A percentile compares a stretch with the other conserved stretches of the same genome.
Evolutionary conservation across 2,113 vertebrate species (phyloP).

Genomic region (Strigops habroptila): DNA sequence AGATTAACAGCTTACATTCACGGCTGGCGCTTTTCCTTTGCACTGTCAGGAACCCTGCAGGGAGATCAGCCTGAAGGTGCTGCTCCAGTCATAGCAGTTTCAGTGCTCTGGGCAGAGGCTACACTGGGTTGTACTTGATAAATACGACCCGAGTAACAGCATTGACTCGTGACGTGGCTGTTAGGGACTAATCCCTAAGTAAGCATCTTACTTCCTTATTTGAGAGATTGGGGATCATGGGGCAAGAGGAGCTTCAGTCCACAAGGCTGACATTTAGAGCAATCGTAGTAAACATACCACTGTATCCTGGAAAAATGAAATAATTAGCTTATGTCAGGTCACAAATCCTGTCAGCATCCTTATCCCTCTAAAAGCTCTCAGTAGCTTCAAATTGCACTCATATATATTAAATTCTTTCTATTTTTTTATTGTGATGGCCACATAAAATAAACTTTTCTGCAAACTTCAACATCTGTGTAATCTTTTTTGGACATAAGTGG

Average conservation of each 20-base stretch:
- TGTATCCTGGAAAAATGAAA: conserved; percentile 5
- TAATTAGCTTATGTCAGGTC: not conserved
- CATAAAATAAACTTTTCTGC: not conserved
- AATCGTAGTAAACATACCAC: not conserved
- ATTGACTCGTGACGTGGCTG: not conserved
- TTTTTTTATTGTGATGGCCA: not conserved
- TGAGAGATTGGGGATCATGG: not conserved
- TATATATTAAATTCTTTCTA: not conserved
- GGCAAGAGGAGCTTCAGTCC: not conserved
- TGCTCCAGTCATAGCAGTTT: not conserved
- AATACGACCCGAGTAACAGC: not conserved
- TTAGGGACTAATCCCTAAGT: not conserved
- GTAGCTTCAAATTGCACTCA: not conserved
- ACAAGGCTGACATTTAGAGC: not conserved
- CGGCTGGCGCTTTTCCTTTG: not conserved
- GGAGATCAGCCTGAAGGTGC: not conserved
- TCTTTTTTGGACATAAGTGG: not conserved
- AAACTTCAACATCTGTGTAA: not conserved
- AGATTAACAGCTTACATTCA: not conserved
- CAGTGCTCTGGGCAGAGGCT: not conserved
- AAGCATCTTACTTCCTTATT: conserved; percentile 23
- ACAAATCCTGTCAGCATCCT: not conserved
- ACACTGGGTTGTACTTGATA: rapidly evolving
- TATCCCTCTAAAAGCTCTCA: not conserved
- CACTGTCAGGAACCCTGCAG: not conserved